Evolutionary conservation across 2,888 invertebrate genomes (phyloP).

Genomic region (Sphinx pinastri): DNA sequence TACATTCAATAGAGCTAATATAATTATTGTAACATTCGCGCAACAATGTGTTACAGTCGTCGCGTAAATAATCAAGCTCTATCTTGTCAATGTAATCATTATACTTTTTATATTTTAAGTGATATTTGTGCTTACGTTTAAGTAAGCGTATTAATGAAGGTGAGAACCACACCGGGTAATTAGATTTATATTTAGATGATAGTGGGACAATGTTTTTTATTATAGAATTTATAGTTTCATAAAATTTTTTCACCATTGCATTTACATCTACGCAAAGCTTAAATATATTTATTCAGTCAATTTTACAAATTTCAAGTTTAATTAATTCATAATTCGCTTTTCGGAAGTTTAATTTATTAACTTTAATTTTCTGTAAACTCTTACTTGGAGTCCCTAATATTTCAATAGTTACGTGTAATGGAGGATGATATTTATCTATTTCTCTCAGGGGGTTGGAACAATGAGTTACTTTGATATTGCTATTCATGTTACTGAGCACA

Average conservation of each 20-base stretch:
- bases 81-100: background rate
- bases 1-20: background rate
- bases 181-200: background rate
- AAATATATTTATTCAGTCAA: background rate
- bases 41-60: background rate
- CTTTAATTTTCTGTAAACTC: background rate
- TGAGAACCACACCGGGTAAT: background rate
- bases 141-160: background rate
- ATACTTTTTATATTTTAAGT: background rate
- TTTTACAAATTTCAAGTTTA: background rate
- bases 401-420: background rate
- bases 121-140: background rate
- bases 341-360: background rate
- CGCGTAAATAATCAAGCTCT: background rate
- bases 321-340: background rate
- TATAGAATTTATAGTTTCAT: background rate
- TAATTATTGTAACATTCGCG: background rate
- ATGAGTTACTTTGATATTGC: too few relatives aligned
- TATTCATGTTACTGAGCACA: too few relatives aligned
- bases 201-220: background rate
- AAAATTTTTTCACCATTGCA: background rate
- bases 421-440: too few relatives aligned
- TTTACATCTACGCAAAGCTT: background rate
- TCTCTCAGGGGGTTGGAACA: too few relatives aligned
- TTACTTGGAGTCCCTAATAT: background rate